Evolutionary conservation across 2,888 invertebrate species (phyloP).

Genomic region (Elegia similella): DNA sequence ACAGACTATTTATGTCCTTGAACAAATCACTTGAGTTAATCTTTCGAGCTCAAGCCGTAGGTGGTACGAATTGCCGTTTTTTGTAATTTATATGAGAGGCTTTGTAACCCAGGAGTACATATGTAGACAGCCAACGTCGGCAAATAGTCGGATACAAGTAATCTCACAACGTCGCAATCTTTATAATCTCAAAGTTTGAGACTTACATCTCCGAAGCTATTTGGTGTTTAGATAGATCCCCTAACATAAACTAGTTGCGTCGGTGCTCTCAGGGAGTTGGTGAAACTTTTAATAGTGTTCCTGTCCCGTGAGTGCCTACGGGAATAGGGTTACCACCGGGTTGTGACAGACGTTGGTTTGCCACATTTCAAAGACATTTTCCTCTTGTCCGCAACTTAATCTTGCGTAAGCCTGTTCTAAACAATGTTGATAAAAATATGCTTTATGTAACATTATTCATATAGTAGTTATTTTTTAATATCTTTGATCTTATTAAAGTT

Average conservation of each 20-base stretch:
- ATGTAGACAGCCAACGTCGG: not conserved
- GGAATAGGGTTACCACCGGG: constrained; percentile 23
- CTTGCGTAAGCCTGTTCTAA: too few species aligned
- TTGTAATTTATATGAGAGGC: too few species aligned
- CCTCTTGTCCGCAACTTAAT: too few species aligned
- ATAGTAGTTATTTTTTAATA: too few species aligned
- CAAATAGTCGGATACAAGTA: constrained; percentile 19
- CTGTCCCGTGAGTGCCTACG: constrained; percentile 46
- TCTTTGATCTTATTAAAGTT: too few species aligned
- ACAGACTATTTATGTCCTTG: too few species aligned
- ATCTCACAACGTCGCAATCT: constrained; percentile 24
- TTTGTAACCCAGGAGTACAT: too few species aligned
- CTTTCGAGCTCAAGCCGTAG: too few species aligned
- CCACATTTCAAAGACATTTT: not conserved
- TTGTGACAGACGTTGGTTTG: not conserved
- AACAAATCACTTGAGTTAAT: too few species aligned
- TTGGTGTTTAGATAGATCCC: constrained; percentile 43
- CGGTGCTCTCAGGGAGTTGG: constrained; percentile 56
- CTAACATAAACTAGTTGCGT: constrained; percentile 64
- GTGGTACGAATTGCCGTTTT: too few species aligned
- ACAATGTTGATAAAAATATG: too few species aligned
- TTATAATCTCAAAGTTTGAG: constrained; percentile 24
- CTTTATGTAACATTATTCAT: too few species aligned
- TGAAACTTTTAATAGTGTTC: constrained; percentile 75
- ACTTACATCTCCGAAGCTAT: constrained; percentile 34